These are phyloP conservation scores for Emydura subglobosa DNA, from an alignment of 2,113 vertebrate genomes.

Conservation along the genomic window DNA sequence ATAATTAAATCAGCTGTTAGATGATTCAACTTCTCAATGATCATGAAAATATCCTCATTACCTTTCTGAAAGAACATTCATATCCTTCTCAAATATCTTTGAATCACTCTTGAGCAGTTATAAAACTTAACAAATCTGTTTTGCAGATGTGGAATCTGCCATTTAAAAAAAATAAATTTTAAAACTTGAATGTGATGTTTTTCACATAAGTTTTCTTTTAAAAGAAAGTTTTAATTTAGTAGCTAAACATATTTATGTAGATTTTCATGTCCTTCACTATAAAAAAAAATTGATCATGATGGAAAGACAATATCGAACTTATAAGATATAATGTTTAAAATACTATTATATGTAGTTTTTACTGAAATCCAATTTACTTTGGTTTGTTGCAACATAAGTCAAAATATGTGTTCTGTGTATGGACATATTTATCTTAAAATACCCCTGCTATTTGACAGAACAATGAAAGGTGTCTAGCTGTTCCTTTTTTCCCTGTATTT, in stretches of 20 bases:
- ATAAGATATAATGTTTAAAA: not conserved
- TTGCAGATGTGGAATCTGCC: conserved; percentile 83
- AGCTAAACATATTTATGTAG: not conserved
- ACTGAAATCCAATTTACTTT: not conserved
- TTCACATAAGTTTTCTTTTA: not conserved
- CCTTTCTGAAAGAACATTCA: conserved; percentile 74
- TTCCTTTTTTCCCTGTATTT: not conserved
- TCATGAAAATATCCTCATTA: conserved; percentile 55
- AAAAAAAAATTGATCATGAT: not conserved
- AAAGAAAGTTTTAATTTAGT: not conserved
- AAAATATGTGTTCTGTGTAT: not conserved
- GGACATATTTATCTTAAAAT: not conserved
- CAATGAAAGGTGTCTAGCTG: not conserved
- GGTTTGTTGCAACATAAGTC: not conserved
- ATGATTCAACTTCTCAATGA: conserved; percentile 67
- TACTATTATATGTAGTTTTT: not conserved
- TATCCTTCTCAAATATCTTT: conserved; percentile 73
- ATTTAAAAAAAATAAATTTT: conserved; percentile 67
- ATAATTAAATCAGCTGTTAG: conserved; percentile 45
- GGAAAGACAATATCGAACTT: not conserved
- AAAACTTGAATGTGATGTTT: conserved; percentile 24
- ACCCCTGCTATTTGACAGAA: not conserved
- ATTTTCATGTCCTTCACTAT: not conserved
- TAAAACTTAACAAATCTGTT: conserved; percentile 79
- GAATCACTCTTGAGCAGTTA: conserved; percentile 74